Evolutionary conservation across 2,888 invertebrate genomes (phyloP).

Genomic region (Napeogenes sylphis): DNA sequence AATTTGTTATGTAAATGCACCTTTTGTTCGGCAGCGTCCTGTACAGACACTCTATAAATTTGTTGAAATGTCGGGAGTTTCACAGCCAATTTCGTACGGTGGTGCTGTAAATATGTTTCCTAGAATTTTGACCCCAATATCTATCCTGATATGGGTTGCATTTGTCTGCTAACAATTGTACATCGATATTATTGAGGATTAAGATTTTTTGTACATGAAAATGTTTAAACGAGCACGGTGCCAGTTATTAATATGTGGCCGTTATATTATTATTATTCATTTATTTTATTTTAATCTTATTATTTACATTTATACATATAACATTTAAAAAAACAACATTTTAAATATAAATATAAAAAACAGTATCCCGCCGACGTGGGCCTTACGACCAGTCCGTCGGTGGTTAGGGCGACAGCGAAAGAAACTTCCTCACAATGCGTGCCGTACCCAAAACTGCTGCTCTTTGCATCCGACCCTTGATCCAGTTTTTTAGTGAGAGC

Average conservation of each 20-base stretch:
- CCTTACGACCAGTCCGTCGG: too few species aligned
- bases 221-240: not conserved
- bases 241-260: not conserved
- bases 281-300: too few species aligned
- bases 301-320: too few species aligned
- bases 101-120: slow-evolving; percentile 7
- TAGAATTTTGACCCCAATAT: not conserved
- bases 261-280: not conserved
- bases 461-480: too few species aligned
- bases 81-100: slow-evolving; percentile 32
- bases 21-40: slow-evolving; percentile 60
- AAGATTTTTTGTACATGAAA: slow-evolving; percentile 1
- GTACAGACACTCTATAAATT: slow-evolving; percentile 41
- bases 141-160: not conserved
- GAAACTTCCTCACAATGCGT: too few species aligned
- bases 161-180: slow-evolving; percentile 1
- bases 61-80: slow-evolving; percentile 35
- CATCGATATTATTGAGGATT: slow-evolving; percentile 1
- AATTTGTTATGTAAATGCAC: slow-evolving; percentile 75
- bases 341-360: too few species aligned
- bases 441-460: too few species aligned
- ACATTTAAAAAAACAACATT: too few species aligned
- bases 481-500: too few species aligned
- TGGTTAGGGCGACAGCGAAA: too few species aligned
- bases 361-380: too few species aligned